phyloP scores from a whole-genome alignment of 1,140 invertebrate genomes.

The Lasioglossum baleicum region DNA sequence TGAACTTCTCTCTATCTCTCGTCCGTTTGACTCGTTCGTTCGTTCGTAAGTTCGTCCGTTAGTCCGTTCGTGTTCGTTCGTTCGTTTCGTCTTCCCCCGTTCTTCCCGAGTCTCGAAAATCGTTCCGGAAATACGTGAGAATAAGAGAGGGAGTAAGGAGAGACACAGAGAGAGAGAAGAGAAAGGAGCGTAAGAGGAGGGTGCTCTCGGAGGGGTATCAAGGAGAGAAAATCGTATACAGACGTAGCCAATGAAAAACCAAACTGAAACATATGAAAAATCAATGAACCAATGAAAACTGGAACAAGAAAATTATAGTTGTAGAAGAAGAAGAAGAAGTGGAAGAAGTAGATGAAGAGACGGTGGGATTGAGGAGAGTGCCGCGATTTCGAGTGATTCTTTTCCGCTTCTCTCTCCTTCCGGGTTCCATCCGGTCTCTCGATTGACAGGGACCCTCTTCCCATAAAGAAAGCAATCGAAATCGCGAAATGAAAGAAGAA shows the following conservation, averaged over 20 bases:
- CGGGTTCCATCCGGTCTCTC: too few relatives aligned
- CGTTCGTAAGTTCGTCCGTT: background rate
- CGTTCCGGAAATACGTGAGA: constrained; percentile 56
- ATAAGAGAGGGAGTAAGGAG: constrained; percentile 45
- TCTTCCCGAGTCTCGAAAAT: constrained; percentile 56
- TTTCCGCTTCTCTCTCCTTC: too few relatives aligned
- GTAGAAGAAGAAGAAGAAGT: background rate
- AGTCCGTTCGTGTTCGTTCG: constrained; percentile 29
- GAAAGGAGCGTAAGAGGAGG: constrained; percentile 60
- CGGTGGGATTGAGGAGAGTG: constrained; percentile 15
- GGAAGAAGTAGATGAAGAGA: constrained; percentile 17
- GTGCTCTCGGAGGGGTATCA: constrained; percentile 42
- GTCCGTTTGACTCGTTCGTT: background rate
- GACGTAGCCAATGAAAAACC: constrained; percentile 51
- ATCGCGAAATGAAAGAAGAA: constrained; percentile 35
- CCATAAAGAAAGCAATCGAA: background rate
- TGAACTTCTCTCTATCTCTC: too few relatives aligned
- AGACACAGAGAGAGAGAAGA: constrained; percentile 34
- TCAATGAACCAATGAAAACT: too few relatives aligned
- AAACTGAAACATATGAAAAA: background rate
- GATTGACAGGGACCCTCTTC: too few relatives aligned
- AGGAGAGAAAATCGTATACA: constrained; percentile 65
- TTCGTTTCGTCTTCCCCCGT: constrained; percentile 49
- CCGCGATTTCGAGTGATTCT: constrained; percentile 37
- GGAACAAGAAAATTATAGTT: constrained; percentile 34